A percentile compares a stretch with the other conserved stretches of the same genome.
Conservation (phyloP, 2,113 vertebrate species). For the Myrmecophaga tridactyla region DNA sequence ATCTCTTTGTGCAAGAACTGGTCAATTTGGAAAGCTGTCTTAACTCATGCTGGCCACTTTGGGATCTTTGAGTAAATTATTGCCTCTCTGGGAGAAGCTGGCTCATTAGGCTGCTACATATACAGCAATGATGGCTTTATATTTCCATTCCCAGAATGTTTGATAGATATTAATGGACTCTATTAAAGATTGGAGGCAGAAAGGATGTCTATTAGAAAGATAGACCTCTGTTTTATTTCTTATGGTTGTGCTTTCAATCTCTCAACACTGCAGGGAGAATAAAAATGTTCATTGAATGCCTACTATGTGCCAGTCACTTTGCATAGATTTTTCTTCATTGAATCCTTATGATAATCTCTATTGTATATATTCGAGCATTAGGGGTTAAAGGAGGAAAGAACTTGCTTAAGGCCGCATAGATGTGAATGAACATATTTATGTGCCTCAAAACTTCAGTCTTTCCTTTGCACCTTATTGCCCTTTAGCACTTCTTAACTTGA, state of each 20-base stretch:
- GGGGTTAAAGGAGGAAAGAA: neutral
- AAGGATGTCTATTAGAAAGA: constrained; percentile 69
- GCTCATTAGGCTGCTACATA: constrained; percentile 76
- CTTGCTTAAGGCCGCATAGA: neutral
- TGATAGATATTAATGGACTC: constrained; percentile 79
- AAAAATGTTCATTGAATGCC: neutral
- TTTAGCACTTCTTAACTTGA: neutral
- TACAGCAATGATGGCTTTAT: constrained; percentile 67
- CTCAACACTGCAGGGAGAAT: neutral
- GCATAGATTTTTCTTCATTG: neutral
- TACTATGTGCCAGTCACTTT: constrained; percentile 45
- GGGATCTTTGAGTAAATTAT: constrained; percentile 75
- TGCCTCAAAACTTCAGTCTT: neutral
- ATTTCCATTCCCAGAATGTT: constrained; percentile 75
- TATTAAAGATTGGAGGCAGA: constrained; percentile 73
- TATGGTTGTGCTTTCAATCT: constrained; percentile 19
- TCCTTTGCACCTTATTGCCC: neutral
- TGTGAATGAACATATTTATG: neutral
- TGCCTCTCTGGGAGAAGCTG: constrained; percentile 67
- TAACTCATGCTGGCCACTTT: constrained; percentile 66
- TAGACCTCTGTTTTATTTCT: constrained; percentile 50
- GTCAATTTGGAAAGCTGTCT: constrained; percentile 73
- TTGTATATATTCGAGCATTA: neutral
- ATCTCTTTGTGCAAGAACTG: constrained; percentile 58
- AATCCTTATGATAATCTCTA: neutral